Conservation (phyloP, 2,888 invertebrate genomes). For the Sarcophaga rosellei region DNA sequence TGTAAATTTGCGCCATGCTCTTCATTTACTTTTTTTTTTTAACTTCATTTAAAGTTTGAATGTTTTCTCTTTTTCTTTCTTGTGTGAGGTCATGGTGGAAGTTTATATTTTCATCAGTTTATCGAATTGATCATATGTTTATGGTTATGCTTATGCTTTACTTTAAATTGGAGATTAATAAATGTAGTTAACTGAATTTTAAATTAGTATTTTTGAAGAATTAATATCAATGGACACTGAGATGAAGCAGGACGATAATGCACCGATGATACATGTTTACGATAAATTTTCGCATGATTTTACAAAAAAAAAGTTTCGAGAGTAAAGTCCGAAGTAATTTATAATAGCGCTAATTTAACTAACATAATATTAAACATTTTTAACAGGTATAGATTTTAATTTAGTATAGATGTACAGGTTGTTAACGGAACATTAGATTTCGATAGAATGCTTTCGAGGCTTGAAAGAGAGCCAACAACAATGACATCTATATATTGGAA, state of each 20-base stretch:
- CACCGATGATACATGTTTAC: not conserved
- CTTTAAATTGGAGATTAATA: too few species aligned
- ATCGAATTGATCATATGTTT: too few species aligned
- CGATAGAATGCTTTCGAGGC: constrained; percentile 39
- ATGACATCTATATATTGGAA: constrained; percentile 18
- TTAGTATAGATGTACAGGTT: constrained; percentile 16
- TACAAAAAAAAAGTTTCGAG: not conserved
- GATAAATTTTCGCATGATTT: constrained; percentile 23
- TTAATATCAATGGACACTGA: not conserved
- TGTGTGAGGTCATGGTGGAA: too few species aligned
- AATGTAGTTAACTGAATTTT: too few species aligned
- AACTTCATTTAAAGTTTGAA: too few species aligned
- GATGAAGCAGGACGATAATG: not conserved
- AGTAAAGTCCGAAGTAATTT: constrained; percentile 9
- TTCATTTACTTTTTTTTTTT: too few species aligned
- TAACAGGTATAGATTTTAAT: constrained; percentile 17
- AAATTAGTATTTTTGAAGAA: too few species aligned
- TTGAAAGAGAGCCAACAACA: not conserved
- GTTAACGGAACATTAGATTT: constrained; percentile 43
- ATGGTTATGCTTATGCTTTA: too few species aligned
- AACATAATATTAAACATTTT: constrained; percentile 24
- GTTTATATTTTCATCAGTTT: too few species aligned
- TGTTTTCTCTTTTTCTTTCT: too few species aligned
- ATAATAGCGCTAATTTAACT: not conserved
- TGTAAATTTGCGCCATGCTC: too few species aligned